Evolutionary conservation across 2,113 vertebrate genomes (phyloP), one percentile per base, ranked within the genome.

Genomic region (Bubo scandiacus): DNA sequence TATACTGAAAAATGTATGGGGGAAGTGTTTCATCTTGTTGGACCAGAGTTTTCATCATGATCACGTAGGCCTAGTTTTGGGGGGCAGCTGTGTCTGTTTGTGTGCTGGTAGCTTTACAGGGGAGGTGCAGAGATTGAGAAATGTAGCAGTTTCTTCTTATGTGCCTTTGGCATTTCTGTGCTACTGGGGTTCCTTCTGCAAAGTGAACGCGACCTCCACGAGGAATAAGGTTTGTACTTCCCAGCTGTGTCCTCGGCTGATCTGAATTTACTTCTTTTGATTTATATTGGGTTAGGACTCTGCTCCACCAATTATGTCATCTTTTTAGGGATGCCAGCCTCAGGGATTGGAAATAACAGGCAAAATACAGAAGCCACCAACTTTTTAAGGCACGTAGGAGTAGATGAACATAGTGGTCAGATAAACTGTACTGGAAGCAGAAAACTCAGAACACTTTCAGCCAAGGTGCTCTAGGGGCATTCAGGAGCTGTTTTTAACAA

Each of bases 1-100:
- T n/a, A 30, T 4, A 21, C 40, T 15, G 15, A 78, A 83, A 65
- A 88, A 55, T 47, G 34, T 4, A 40, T 1, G 2, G 23, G 40
- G 19, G 62, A 47, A 75, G 23, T 23, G 36, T 78, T 92, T 65
- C 10, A 17, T 49, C 29, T 27, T 58, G 26, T 27, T 80, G 63
- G 36, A 34, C 36, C 40, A 27, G 57, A 85, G 38, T 38, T 82
- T 85, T 80, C 17, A 9, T 27, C 47, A 57, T 22, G 36, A 42
- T 43, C 40, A 16, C 0, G 0, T 51, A 49, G 29, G 36, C 59
- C 40, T 19, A 9, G 5, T 65, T 55, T 7, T 45, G 32, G 32
- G 21, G 26, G 21, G 17, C 52, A 47, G n/a, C 5, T 61, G 16
- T 1, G 3, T 29, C 38, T 89, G 47, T 21, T 34, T 34, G 20